Conservation (phyloP, 2,797 vertebrate genomes). For the Coilia nasus region DNA sequence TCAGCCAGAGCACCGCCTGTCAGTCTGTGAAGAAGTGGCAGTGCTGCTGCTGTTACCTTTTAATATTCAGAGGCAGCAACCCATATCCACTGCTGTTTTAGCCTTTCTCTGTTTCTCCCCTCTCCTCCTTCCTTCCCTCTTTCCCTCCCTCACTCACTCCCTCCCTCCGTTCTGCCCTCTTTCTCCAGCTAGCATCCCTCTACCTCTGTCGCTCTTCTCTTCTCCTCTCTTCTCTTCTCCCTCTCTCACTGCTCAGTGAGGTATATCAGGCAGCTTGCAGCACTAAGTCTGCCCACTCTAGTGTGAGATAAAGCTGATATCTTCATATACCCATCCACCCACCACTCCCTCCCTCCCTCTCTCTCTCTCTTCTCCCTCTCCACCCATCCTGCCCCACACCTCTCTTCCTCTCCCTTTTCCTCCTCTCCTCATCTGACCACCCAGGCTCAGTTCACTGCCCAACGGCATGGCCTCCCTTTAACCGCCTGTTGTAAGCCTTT, state of each 20-base stretch:
- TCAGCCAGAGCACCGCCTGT: constrained; percentile 12
- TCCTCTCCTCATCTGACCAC: not conserved
- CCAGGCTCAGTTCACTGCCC: constrained; percentile 4
- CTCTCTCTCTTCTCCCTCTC: constrained; percentile 37
- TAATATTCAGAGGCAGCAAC: constrained; percentile 52
- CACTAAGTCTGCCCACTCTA: constrained; percentile 65
- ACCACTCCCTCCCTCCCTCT: not conserved
- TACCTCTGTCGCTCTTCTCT: not conserved
- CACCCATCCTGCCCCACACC: not conserved
- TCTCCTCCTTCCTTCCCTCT: constrained; percentile 25
- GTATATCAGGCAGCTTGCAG: constrained; percentile 54
- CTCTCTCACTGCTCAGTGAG: constrained; percentile 62
- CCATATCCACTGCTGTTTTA: constrained; percentile 46
- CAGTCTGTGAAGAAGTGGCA: constrained; percentile 29
- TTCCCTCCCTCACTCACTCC: not conserved
- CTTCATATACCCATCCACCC: constrained; percentile 63
- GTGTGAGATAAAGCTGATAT: constrained; percentile 68
- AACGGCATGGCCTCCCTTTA: not conserved
- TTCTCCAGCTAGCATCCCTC: not conserved
- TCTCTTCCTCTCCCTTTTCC: not conserved
- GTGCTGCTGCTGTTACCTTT: constrained; percentile 30
- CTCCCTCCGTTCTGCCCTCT: not conserved
- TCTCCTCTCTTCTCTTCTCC: constrained; percentile 31
- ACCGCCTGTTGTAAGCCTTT: not conserved
- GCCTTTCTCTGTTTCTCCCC: constrained; percentile 45